Evolutionary conservation across 2,113 vertebrate species (phyloP), one percentile per base, ranked within the genome.

Genomic region (Polyodon spathula): DNA sequence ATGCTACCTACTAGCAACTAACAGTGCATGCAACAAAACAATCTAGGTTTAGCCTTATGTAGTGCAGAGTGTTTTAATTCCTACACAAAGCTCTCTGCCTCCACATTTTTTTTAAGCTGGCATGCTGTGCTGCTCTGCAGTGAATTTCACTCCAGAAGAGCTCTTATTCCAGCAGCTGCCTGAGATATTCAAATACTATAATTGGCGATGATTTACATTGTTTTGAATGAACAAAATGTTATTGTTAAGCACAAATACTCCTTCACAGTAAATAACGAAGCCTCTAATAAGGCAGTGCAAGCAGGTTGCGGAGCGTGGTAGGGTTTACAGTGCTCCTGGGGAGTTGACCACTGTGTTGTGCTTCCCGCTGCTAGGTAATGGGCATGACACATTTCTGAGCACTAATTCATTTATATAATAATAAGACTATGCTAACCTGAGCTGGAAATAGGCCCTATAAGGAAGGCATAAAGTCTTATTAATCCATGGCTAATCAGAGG

Each of bases 381-480:
- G 88, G 89, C 95, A 93, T 96, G 91, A 96, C 93, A 95, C 90
- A 90, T 92, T 93, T 94, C 89, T 90, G 88, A 88, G 91, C 92
- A 97, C 93, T 95, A 87, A 96, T 96, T 97, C 92, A 94, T 96
- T 97, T 97, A 92, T 93, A 95, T 93, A 90, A 93, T 93, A 91
- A 92, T 89, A 88, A 78, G 85, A 86, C 78, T 83, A 86, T 15
- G 88, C 89, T 90, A 93, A 93, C 92, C 86, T 84, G 85, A 77
- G 85, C 90, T 79, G 81, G 81, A 87, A 91, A 89, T 82, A 80
- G 87, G 83, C 79, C 85, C 84, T 80, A 80, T 79, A 87, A 88
- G 85, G 85, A 90, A 89, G 88, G 82, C 88, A 91, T 87, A 87
- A 91, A 93, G 77, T 72, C 70, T 65, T 66, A 68, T 72, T 86